A percentile compares a stretch with the other conserved stretches of the same genome.
phyloP scores from a whole-genome alignment of 2,113 vertebrate genomes.

The Dicentrarchus labrax region DNA sequence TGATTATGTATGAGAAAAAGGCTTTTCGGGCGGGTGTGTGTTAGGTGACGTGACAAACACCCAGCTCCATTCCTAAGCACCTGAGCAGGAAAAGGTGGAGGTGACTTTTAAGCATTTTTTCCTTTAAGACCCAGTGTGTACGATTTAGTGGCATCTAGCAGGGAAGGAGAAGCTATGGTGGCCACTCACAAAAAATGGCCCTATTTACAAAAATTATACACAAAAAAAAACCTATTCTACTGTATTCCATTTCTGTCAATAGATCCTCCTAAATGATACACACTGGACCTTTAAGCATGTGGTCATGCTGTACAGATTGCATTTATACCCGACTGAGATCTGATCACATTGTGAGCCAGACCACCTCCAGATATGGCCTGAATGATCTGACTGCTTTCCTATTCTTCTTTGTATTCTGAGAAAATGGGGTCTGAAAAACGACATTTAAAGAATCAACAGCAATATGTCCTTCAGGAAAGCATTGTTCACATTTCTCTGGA shows the following conservation, averaged over 20 bases:
- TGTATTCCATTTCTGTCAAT: no score
- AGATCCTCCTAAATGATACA: no score
- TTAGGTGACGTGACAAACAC: neutral
- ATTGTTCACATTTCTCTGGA: neutral
- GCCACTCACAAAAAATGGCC: no score
- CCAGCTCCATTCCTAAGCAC: neutral
- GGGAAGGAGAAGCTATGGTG: no score
- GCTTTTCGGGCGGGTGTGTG: neutral
- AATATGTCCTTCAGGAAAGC: no score
- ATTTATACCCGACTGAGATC: neutral
- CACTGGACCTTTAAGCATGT: neutral
- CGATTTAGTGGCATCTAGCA: no score
- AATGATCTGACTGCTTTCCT: no score
- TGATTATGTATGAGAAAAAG: neutral
- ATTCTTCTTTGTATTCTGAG: neutral
- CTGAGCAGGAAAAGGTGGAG: neutral
- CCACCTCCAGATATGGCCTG: no score
- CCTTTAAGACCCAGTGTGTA: no score
- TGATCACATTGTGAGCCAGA: neutral
- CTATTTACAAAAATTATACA: no score
- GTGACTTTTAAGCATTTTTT: neutral
- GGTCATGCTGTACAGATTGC: neutral
- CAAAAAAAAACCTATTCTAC: no score
- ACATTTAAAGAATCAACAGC: no score
- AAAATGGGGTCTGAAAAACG: constrained; percentile 4